Evolutionary conservation across 2,797 vertebrate genomes (phyloP).

Genomic region (Melanotaenia maccullochi): DNA sequence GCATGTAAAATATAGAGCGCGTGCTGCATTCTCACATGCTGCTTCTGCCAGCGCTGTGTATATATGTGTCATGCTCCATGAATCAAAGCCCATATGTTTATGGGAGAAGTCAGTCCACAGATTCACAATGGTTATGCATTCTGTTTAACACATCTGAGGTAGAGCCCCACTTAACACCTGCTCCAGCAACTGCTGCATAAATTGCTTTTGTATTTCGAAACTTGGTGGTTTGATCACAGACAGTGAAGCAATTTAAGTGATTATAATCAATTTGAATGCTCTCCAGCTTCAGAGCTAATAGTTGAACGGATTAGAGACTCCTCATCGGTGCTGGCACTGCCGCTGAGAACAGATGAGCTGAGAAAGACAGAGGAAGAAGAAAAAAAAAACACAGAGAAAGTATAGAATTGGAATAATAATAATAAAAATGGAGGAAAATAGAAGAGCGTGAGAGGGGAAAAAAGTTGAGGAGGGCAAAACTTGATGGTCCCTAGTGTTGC

Average conservation of each 20-base stretch:
- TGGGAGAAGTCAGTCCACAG: constrained; percentile 2
- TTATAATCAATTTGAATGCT: constrained; percentile 76
- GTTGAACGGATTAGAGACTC: constrained; percentile 65
- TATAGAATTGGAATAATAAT: neutral
- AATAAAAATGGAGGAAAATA: constrained; percentile 6
- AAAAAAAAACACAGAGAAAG: constrained; percentile 22
- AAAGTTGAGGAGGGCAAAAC: constrained; percentile 19
- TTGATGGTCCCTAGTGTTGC: constrained; percentile 71
- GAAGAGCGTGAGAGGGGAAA: neutral
- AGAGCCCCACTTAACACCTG: constrained; percentile 27
- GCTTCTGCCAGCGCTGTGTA: neutral
- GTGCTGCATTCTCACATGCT: neutral
- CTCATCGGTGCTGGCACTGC: constrained; percentile 22
- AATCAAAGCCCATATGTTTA: neutral
- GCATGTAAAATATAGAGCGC: neutral
- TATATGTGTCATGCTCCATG: constrained; percentile 1
- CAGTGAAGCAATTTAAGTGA: constrained; percentile 70
- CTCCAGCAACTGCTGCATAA: constrained; percentile 29
- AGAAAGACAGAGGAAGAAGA: constrained; percentile 6
- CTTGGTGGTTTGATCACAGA: constrained; percentile 67
- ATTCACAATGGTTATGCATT: constrained; percentile 20
- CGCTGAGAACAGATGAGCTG: constrained; percentile 33
- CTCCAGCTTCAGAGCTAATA: constrained; percentile 70
- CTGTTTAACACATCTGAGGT: constrained; percentile 18
- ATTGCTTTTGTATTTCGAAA: constrained; percentile 59